Base-by-base conservation (phyloP, 2,888 invertebrate genomes). In the Autographa pulchrina region DNA sequence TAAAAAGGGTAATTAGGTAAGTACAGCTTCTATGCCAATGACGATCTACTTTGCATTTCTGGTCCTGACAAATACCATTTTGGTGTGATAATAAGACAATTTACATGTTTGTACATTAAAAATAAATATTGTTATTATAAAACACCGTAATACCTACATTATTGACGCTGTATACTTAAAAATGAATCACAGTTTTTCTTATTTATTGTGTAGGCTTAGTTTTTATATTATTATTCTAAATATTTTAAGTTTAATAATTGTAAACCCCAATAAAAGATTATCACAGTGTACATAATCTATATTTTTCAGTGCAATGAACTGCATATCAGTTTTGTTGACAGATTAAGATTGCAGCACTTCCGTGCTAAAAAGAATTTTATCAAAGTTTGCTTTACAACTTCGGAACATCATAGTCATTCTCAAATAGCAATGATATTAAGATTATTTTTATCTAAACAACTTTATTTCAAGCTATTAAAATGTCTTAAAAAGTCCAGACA, bases 241-340 rank as follows among this genome's bases (percentile, higher is more conserved):
- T n/a, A n/a, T n/a, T n/a, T n/a, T n/a, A n/a, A n/a, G n/a, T n/a
- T n/a, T n/a, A n/a, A n/a, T n/a, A n/a, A n/a, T n/a, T n/a, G n/a
- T n/a, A n/a, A n/a, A n/a, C n/a, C n/a, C n/a, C n/a, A n/a, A n/a
- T n/a, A n/a, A n/a, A n/a, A n/a, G n/a, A n/a, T n/a, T 25, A 25
- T 20, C 54, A 20, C 13, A 20, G 54, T 56, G 11, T 13, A 25
- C 25, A 25, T 16, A 41, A 2, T 52, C 9, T 71, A 76, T 52
- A 11, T 16, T 20, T 41, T 7, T 2, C 6, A 75, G 77, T 75
- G 64, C 70, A 79, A 70, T 70, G 70, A 77, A 64, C 79, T 79
- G 61, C 65, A 79, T 67, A 74, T 75, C 66, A 62, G 59, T 25
- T 48, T 41, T 9, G 41, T 54, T 73, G 43, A 60, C 14, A 62